Base-by-base conservation (phyloP, 1,140 invertebrate species). In the Anastrepha ludens region DNA sequence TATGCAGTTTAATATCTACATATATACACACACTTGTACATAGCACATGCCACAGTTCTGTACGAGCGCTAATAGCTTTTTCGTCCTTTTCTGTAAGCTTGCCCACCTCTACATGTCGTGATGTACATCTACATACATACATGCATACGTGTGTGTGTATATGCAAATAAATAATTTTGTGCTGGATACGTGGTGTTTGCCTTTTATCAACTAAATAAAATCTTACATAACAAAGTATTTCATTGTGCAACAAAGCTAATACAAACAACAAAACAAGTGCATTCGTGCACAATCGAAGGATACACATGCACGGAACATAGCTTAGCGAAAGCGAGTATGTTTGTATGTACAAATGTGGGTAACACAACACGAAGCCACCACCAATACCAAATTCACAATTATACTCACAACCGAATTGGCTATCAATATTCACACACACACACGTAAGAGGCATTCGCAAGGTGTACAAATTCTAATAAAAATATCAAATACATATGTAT, bases 191-290 rank as follows among this genome's bases (percentile, higher is more conserved):
- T 47, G 67, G 41, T 74, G 44, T 47, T 74, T 47, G 13, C 67
- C 13, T 47, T 74, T n/a, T 74, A 74, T 74, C 70, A 74, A 47
- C 15, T 6, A 44, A 17, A 74, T 9, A 50, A 74, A 74, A 74
- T 50, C 70, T 74, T 74, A 47, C 17, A 47, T 74, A 74, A 74
- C 17, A 39, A 39, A 67, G 64, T 41, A 11, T 11, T 29, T 11
- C 64, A 67, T 67, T 67, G 64, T 11, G 29, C 70, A 70, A 70
- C 39, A 44, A 70, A 70, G 41, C 67, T 70, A 70, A 62, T 62
- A 62, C 60, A 6, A 62, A 62, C 15, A 29, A 62, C n/a, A 62
- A 62, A 29, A 29, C 29, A 29, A 29, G 29, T 29, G 29, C 29
- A 29, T 29, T 29, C 29, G 29, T 1, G 29, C 29, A 15, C 60